Evolutionary conservation across 1,140 invertebrate species (phyloP), one percentile per base, ranked within the genome.

Genomic region (Formica selysi): DNA sequence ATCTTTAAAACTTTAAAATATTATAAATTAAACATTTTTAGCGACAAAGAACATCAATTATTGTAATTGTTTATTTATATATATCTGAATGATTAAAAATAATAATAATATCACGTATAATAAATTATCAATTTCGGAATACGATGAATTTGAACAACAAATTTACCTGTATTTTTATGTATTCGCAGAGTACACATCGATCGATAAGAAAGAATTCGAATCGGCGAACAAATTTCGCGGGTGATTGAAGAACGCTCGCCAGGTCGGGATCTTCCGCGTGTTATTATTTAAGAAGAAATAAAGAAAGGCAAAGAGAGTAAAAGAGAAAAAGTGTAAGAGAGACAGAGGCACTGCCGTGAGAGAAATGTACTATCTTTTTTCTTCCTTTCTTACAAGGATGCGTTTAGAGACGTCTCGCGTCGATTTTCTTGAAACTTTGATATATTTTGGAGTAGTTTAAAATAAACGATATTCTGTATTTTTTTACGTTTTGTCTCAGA

Each of bases 311-410:
- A 86, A 80, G 87, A 62, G 65, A 80, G 85, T 57, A 59, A 13
- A 68, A 90, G 83, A 90, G 65, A 79, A 48, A 71, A 67, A 91
- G 68, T 36, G 79, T 83, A 83, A 83, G 79, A 41, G 71, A 91
- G 90, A 91, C 87, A 81, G 86, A 90, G 73, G 83, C 86, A 87
- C 71, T 76, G 62, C 89, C 85, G 87, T 87, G 89, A 86, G 59
- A 80, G 89, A 86, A 36, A 80, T 61, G 70, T 80, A 61, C 38
- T 48, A 81, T 87, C 76, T 70, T 71, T 86, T 90, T 83, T 79
- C 51, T 78, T 83, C 22, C 51, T 48, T 61, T 78, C 59, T 86
- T 73, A 36, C 67, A 44, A 73, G 51, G 79, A 61, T 32, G 59
- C 68, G 54, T 73, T 61, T 81, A 0, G 79, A 83, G 67, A 6